Base-by-base conservation (phyloP, 2,797 vertebrate species). In the Cyprinella venusta region DNA sequence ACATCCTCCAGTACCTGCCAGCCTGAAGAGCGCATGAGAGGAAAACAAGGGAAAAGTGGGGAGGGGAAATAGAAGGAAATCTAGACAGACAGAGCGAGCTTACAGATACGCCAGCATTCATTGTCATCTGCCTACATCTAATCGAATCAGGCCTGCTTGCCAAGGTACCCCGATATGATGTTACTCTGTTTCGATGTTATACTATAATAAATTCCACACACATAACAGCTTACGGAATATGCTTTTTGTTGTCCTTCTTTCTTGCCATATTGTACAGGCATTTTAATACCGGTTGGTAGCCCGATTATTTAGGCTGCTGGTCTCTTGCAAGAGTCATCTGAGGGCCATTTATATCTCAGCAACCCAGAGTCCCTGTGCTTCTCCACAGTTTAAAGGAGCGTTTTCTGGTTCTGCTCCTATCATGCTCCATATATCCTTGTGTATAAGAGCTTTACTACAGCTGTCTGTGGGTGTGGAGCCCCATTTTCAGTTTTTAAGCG, bases 1-100 rank as follows among this genome's bases (percentile, higher is more conserved):
- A 94, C 86, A 90, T 95, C 42, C 69, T 94, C 24, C 89, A 92
- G 83, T 93, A 93, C 88, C 89, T 95, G 76, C 93, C 91, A 67
- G 91, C 93, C 85, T 94, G 86, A 88, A 79, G 59, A 85, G 67
- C 77, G 24, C 50, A 40, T 8, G 30, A 54, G 36, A 59, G 24
- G 56, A 77, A 77, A 30, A 16, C 33, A 45, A 42, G 36, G 36
- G 79, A 15, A 48, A 36, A n/a, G 65, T 80, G 40, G 26, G 30
- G 52, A 63, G 42, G 38, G 79, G 42, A 63, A 52, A 80, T n/a
- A 68, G 71, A 78, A 7, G 48, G 8, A 19, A 15, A 54, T 77
- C 30, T 59, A 71, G 82, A 76, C 71, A 64, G 56, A 70, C 2
- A 82, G 56, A 65, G 40, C 40, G 74, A 40, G 74, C 74, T 75